Evolutionary conservation across 2,113 vertebrate species (phyloP).

Genomic region (Herpetotheres cachinnans): DNA sequence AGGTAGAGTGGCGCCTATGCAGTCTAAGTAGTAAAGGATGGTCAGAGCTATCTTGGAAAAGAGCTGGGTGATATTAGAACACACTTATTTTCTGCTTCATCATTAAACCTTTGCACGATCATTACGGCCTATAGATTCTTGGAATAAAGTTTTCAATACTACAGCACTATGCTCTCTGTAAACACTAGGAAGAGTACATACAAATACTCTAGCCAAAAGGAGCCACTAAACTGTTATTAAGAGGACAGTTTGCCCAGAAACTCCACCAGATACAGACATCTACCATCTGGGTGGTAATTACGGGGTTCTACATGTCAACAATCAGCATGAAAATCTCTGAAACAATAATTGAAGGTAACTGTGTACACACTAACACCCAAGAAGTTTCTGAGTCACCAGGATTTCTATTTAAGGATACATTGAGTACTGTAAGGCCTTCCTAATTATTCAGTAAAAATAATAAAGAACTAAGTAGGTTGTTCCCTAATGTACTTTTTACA

Average conservation of each 20-base stretch:
- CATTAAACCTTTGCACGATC: background rate
- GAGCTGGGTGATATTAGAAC: background rate
- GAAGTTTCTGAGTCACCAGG: background rate
- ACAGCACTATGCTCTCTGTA: background rate
- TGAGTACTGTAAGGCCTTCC: background rate
- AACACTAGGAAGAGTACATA: background rate
- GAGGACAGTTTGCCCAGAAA: background rate
- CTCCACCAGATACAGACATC: background rate
- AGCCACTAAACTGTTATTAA: background rate
- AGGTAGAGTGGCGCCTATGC: rapidly evolving
- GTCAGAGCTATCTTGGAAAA: background rate
- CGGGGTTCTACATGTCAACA: background rate
- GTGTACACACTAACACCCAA: background rate
- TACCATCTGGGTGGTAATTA: background rate
- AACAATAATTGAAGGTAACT: background rate
- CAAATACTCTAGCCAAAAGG: background rate
- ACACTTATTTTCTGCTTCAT: background rate
- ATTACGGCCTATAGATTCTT: background rate
- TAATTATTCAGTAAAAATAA: background rate
- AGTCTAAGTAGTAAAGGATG: background rate
- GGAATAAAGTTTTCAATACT: background rate
- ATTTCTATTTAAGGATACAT: background rate
- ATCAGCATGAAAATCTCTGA: background rate
- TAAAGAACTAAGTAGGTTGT: background rate
- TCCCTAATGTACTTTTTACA: background rate